phyloP scores from a whole-genome alignment of 2,888 invertebrate genomes.

The Epistrophella euchroma region DNA sequence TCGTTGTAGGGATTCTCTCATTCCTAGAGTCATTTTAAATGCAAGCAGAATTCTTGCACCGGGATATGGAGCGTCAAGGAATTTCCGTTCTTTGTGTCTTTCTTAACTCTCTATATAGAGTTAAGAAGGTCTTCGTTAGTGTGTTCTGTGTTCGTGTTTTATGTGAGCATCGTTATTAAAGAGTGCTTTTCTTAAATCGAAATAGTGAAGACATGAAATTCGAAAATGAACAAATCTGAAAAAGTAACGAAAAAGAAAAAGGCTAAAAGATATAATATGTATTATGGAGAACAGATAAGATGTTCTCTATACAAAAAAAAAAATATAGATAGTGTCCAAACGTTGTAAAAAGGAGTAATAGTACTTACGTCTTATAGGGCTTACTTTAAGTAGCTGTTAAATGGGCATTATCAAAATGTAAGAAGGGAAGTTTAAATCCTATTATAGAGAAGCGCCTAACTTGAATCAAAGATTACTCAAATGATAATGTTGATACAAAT shows the following conservation, averaged over 20 bases:
- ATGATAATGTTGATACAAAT: too few species aligned
- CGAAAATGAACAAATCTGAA: slow-evolving; percentile 1
- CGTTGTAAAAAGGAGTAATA: too few species aligned
- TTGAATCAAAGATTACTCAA: background rate
- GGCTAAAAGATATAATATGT: background rate
- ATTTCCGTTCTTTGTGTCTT: slow-evolving; percentile 23
- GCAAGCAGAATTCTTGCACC: slow-evolving; percentile 42
- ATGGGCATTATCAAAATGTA: too few species aligned
- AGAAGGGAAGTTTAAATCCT: too few species aligned
- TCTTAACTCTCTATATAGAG: too few species aligned
- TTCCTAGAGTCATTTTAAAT: slow-evolving; percentile 34
- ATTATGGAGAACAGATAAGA: too few species aligned
- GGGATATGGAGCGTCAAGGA: slow-evolving; percentile 14
- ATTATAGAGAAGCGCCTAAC: too few species aligned
- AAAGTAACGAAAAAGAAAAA: background rate
- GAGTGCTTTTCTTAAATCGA: slow-evolving; percentile 34
- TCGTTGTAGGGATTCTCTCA: slow-evolving; percentile 46
- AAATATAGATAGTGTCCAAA: too few species aligned
- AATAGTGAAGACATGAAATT: slow-evolving; percentile 37
- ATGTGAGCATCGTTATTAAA: slow-evolving; percentile 26
- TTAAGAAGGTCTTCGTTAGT: background rate
- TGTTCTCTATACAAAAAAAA: too few species aligned
- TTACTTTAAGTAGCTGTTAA: too few species aligned
- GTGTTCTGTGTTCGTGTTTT: background rate
- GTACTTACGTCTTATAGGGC: too few species aligned